phyloP scores from a whole-genome alignment of 2,797 vertebrate genomes.

The Pygocentrus nattereri region DNA sequence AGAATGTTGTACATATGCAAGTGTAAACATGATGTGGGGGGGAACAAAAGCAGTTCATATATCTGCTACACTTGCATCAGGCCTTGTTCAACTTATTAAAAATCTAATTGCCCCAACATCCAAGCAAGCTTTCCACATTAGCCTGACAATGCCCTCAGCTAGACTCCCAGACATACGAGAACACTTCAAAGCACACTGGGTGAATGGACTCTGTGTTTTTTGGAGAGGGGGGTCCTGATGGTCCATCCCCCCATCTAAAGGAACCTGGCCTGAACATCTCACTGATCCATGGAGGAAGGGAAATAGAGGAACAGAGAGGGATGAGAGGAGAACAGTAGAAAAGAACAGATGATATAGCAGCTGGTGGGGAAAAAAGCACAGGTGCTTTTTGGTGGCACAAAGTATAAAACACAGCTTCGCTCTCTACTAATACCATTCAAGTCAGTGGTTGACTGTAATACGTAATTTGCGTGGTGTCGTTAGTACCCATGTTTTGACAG shows the following conservation, averaged over 20 bases:
- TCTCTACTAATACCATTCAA: background rate
- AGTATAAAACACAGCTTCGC: background rate
- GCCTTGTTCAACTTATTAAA: constrained; percentile 51
- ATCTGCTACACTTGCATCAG: constrained; percentile 9
- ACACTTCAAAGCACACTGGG: constrained; percentile 57
- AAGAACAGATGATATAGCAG: constrained; percentile 53
- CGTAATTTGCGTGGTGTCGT: background rate
- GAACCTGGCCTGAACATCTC: constrained; percentile 42
- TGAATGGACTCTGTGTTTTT: constrained; percentile 61
- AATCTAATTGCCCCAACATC: constrained; percentile 60
- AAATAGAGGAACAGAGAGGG: constrained; percentile 16
- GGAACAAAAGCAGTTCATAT: constrained; percentile 37
- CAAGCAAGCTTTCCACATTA: constrained; percentile 54
- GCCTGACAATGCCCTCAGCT: constrained; percentile 52
- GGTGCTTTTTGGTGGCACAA: constrained; percentile 38
- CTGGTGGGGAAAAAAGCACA: constrained; percentile 37
- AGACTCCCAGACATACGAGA: constrained; percentile 54
- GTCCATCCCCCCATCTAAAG: constrained; percentile 47
- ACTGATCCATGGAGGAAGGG: constrained; percentile 51
- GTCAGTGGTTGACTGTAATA: background rate
- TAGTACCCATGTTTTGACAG: constrained; percentile 1
- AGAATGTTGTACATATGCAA: background rate
- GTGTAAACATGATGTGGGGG: constrained; percentile 13
- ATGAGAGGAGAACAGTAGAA: constrained; percentile 31
- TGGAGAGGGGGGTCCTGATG: constrained; percentile 34